A percentile compares a stretch with the other conserved stretches of the same genome.
These are phyloP conservation scores for Saccostrea echinata DNA, from an alignment of 1,140 invertebrate species.

Conservation along the genomic window DNA sequence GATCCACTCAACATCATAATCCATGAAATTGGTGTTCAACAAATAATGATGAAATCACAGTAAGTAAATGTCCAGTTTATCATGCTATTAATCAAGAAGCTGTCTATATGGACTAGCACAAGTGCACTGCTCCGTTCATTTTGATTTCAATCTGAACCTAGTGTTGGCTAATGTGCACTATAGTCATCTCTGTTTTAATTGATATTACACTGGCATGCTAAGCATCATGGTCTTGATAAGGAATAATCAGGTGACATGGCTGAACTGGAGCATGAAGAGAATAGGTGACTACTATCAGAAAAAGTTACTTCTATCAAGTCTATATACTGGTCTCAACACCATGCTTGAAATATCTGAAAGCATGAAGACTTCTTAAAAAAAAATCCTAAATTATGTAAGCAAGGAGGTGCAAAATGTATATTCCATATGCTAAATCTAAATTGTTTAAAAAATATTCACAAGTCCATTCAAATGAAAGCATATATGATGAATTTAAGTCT, in stretches of 20 bases:
- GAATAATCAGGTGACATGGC: background rate
- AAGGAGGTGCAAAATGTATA: background rate
- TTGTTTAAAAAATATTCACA: background rate
- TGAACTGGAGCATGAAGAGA: background rate
- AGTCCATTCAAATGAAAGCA: background rate
- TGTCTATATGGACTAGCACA: background rate
- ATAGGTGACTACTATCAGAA: background rate
- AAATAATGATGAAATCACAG: no score
- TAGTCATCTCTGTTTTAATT: background rate
- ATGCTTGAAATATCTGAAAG: conserved; percentile 22
- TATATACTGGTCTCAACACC: background rate
- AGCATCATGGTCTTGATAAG: background rate
- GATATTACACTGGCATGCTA: conserved; percentile 12
- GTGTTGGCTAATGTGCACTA: background rate
- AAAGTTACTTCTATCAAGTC: background rate
- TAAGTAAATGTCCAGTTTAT: background rate
- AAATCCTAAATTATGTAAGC: background rate
- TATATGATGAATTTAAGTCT: background rate
- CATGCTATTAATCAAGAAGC: conserved; percentile 23
- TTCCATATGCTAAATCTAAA: no score
- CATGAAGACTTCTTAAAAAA: background rate
- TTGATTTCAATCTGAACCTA: background rate
- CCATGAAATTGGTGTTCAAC: no score
- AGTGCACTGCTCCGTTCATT: background rate
- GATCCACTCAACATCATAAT: no score